Conservation (phyloP, 2,888 invertebrate genomes). For the Temnothorax ravouxi region DNA sequence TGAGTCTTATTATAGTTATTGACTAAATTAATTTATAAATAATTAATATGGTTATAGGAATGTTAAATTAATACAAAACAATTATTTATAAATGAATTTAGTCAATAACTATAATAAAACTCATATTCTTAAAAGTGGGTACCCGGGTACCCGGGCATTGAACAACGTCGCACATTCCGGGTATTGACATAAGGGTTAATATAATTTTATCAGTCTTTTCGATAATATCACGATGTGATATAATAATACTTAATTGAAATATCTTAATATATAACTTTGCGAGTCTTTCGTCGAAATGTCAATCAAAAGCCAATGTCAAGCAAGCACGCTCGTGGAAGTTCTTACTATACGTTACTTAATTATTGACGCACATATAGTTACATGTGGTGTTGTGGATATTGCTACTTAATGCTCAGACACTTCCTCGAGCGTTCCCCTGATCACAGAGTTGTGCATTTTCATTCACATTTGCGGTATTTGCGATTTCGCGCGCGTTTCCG, state of each 20-base stretch:
- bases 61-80: too few relatives aligned
- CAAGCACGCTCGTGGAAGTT: neutral
- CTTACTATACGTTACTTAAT: conserved; percentile 44
- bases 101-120: too few relatives aligned
- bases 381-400: neutral
- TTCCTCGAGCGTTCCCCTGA: neutral
- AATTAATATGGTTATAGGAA: too few relatives aligned
- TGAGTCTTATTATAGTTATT: too few relatives aligned
- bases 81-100: too few relatives aligned
- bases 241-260: neutral
- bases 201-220: conserved; percentile 2
- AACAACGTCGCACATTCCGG: too few relatives aligned
- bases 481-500: neutral
- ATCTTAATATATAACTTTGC: neutral
- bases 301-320: conserved; percentile 31
- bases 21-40: too few relatives aligned
- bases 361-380: conserved; percentile 24
- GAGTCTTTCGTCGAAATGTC: conserved; percentile 12
- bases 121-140: too few relatives aligned
- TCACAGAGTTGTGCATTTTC: neutral
- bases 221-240: neutral
- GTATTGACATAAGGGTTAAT: too few relatives aligned
- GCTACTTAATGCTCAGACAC: neutral
- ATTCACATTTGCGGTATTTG: neutral
- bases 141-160: too few relatives aligned